Percentiles rank a stretch among this genome's conserved stretches.
These are phyloP conservation scores for Plectus sambesii DNA, from an alignment of 1,140 invertebrate genomes.

Conservation along the genomic window DNA sequence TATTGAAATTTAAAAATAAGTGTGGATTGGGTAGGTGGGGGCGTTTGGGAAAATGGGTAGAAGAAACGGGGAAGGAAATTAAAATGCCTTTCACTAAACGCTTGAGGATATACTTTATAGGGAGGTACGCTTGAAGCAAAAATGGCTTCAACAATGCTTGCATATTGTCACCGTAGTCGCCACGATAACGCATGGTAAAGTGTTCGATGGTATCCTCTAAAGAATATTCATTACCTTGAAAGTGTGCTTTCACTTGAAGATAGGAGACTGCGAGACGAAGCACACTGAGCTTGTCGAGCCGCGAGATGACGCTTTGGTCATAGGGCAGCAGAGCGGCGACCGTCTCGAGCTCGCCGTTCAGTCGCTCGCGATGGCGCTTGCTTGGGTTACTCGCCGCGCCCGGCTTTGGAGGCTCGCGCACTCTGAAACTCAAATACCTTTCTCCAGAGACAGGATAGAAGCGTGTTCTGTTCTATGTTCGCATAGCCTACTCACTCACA, in stretches of 20 bases:
- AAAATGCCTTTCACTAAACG: no score
- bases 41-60: no score
- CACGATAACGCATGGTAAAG: no score
- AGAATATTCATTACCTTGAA: constrained; percentile 85
- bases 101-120: no score
- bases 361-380: constrained; percentile 86
- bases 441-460: background rate
- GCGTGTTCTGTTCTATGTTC: constrained; percentile 1
- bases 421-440: constrained; percentile 18
- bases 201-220: background rate
- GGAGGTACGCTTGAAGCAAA: no score
- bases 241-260: constrained; percentile 94
- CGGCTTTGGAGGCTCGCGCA: constrained; percentile 20
- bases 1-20: no score
- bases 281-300: constrained; percentile 93
- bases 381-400: constrained; percentile 69
- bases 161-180: no score
- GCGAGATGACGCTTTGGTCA: constrained; percentile 93
- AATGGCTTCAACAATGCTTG: no score
- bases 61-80: no score
- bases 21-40: no score
- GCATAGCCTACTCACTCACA: no score
- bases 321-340: constrained; percentile 92
- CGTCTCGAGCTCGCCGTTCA: constrained; percentile 94
- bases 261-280: constrained; percentile 92